These are phyloP conservation scores for Pristionchus japonicus DNA, from an alignment of 2,888 invertebrate genomes.

Conservation along the genomic window DNA sequence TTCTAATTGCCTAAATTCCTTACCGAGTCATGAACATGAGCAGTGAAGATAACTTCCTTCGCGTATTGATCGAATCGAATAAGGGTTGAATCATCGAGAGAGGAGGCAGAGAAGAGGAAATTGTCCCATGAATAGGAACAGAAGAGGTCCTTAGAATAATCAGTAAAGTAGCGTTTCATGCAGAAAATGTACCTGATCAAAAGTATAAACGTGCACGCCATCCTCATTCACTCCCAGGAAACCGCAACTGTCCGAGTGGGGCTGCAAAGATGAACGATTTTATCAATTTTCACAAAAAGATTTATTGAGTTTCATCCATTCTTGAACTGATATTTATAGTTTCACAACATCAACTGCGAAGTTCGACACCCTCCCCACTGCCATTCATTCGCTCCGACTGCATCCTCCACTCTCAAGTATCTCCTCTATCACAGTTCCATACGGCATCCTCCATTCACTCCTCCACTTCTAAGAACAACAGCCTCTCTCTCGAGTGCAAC, in stretches of 20 bases:
- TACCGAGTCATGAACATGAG: background rate
- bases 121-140: constrained; percentile 4
- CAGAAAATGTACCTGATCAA: background rate
- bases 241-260: background rate
- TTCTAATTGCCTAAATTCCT: background rate
- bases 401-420: constrained; percentile 2
- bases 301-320: too few species aligned
- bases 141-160: background rate
- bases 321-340: too few species aligned
- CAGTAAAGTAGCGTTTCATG: background rate
- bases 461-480: constrained; percentile 1
- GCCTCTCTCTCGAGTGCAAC: background rate
- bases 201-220: constrained; percentile 1
- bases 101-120: background rate
- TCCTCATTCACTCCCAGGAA: constrained; percentile 23
- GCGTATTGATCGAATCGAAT: constrained; percentile 23
- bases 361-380: background rate
- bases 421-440: background rate
- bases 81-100: background rate
- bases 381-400: background rate
- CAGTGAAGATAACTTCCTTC: background rate
- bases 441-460: background rate
- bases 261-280: background rate
- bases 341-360: background rate
- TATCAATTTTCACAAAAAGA: too few species aligned